Conservation (phyloP, 1,140 invertebrate species). For the Belonocnema kinseyi region DNA sequence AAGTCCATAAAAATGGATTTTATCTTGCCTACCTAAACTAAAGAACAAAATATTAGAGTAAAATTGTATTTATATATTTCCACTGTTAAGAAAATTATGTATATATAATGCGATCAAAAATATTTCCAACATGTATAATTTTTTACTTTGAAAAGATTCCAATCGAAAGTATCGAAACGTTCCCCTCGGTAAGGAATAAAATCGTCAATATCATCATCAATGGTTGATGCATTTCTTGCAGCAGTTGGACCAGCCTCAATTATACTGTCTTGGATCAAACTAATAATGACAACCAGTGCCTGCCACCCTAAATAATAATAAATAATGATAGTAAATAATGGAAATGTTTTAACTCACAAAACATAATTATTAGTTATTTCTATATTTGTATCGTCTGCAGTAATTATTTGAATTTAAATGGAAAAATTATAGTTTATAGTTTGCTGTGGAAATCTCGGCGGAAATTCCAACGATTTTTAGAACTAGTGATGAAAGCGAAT, state of each 20-base stretch:
- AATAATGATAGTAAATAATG: constrained; percentile 9
- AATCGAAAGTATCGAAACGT: constrained; percentile 78
- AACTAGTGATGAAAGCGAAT: not conserved
- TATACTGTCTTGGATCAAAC: not conserved
- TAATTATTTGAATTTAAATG: no score
- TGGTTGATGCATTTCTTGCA: not conserved
- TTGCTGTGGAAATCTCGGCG: not conserved
- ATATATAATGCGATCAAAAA: constrained; percentile 24
- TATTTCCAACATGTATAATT: not conserved
- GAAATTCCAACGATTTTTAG: not conserved
- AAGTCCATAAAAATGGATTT: no score
- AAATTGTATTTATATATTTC: constrained; percentile 26
- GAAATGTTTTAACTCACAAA: no score
- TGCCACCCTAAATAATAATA: constrained; percentile 13
- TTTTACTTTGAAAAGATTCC: constrained; percentile 77
- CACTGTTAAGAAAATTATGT: constrained; percentile 26
- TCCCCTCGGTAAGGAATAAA: constrained; percentile 77
- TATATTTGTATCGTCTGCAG: no score
- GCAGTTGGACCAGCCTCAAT: not conserved
- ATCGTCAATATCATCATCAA: constrained; percentile 69
- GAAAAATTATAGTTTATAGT: no score
- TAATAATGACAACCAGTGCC: constrained; percentile 7
- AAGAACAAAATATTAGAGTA: not conserved
- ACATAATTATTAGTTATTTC: no score
- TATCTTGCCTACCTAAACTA: no score